Evolutionary conservation across 1,140 invertebrate genomes (phyloP), one percentile per base, ranked within the genome.

Genomic region (Gonatopus flavifemur): DNA sequence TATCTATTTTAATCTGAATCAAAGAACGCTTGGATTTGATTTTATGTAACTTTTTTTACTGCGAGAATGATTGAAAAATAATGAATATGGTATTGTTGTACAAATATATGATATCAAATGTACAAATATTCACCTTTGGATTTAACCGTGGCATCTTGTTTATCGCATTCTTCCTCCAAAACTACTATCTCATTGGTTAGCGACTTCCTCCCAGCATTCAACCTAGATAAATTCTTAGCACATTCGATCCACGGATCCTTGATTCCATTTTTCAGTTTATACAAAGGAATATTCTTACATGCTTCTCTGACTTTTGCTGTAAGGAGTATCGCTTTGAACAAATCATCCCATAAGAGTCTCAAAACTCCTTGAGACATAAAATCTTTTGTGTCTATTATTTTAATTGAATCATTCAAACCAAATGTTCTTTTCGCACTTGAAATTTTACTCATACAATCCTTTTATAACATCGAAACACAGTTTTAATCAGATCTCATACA

Each of bases 61-160:
- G 33, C 42, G 41, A 35, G 30, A 51, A 39, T 50, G 15, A 36
- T 25, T n/a, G 24, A 24, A n/a, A 42, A 3, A 30, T 7, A 9
- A 16, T 31, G 16, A 18, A 39, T 28, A 18, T 20, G 48, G 6
- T 13, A 43, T 15, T 31, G 18, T 38, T 28, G 36, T 51, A 35
- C 30, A 10, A 21, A 20, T 31, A 33, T 39, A 2, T 39, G 12
- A 1, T 2, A 39, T 15, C 46, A 18, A 40, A 49, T 38, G 13
- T 64, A n/a, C n/a, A n/a, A n/a, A n/a, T n/a, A n/a, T n/a, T n/a
- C n/a, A 76, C 75, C 56, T 64, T 68, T 69, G 48, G 69, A 52
- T 48, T 65, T 59, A 20, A 67, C 58, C 43, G 10, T 30, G 49
- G 65, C 59, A 50, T 75, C 69, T 42, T 59, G 57, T 32, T 63